These are phyloP conservation scores for Hydrotaea diabolus DNA, from an alignment of 2,888 invertebrate genomes.

Conservation along the genomic window DNA sequence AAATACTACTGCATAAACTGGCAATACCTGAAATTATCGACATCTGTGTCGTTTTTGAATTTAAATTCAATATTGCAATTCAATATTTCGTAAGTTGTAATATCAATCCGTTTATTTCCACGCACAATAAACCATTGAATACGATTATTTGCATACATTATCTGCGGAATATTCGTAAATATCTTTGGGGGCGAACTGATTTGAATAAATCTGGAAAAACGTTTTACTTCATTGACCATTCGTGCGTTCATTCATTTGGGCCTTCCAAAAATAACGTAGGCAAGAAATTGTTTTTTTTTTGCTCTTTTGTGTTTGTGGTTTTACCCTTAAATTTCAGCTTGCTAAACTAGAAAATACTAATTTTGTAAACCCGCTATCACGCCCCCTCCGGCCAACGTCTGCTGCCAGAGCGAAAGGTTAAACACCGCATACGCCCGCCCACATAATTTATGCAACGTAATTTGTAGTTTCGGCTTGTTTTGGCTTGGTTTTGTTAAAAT, in stretches of 20 bases:
- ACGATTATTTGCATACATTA: conserved; percentile 29
- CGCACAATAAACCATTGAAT: background rate
- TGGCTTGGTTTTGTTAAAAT: conserved; percentile 22
- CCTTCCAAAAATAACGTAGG: background rate
- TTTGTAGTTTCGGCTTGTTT: conserved; percentile 36
- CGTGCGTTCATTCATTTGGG: background rate
- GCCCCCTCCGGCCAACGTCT: background rate
- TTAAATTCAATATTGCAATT: background rate
- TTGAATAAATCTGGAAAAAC: conserved; percentile 22
- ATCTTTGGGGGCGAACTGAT: conserved; percentile 6
- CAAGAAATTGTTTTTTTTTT: background rate
- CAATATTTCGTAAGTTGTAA: background rate
- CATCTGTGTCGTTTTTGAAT: too few relatives aligned
- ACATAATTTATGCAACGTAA: conserved; percentile 44
- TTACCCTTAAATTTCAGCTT: background rate
- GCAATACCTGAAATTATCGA: too few relatives aligned
- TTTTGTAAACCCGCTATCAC: background rate
- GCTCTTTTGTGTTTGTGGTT: background rate
- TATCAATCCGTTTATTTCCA: background rate
- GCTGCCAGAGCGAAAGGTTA: conserved; percentile 34
- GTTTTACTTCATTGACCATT: conserved; percentile 22
- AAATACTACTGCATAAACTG: too few relatives aligned
- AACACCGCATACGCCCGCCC: conserved; percentile 45
- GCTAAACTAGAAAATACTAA: background rate
- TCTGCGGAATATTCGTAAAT: conserved; percentile 8